A percentile compares a stretch with the other conserved stretches of the same genome.
phyloP scores from a whole-genome alignment of 2,113 vertebrate species.

The Geothlypis trichas region DNA sequence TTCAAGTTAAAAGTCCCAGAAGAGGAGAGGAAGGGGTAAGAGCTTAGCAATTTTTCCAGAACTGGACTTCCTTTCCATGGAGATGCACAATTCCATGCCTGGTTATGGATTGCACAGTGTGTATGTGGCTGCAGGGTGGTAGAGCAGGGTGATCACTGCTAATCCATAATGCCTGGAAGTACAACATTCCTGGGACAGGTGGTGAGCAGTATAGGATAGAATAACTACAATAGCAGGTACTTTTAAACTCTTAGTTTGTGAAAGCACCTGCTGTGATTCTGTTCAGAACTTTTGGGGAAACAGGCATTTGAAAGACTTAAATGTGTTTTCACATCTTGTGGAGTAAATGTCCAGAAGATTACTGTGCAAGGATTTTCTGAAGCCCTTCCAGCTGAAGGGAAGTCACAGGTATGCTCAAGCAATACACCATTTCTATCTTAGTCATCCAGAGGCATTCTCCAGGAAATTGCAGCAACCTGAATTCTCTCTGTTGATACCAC shows the following conservation, averaged over 20 bases:
- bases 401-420: background rate
- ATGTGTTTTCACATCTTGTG: background rate
- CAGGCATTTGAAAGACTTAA: background rate
- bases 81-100: background rate
- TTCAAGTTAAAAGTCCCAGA: background rate
- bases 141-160: background rate
- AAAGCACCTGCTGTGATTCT: background rate
- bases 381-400: background rate
- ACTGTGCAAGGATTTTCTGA: background rate
- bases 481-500: background rate
- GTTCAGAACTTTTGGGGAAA: background rate
- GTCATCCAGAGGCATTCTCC: background rate
- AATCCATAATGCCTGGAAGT: background rate
- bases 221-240: background rate
- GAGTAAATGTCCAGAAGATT: background rate
- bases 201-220: accelerated
- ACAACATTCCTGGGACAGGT: background rate
- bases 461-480: background rate
- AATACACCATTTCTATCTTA: background rate
- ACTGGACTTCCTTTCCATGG: background rate
- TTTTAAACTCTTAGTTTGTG: background rate
- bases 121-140: background rate
- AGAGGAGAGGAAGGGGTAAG: background rate
- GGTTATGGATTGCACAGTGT: background rate
- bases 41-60: background rate